Evolutionary conservation across 1,140 invertebrate genomes (phyloP), one percentile per base, ranked within the genome.

Genomic region (Pentalonia nigronervosa): DNA sequence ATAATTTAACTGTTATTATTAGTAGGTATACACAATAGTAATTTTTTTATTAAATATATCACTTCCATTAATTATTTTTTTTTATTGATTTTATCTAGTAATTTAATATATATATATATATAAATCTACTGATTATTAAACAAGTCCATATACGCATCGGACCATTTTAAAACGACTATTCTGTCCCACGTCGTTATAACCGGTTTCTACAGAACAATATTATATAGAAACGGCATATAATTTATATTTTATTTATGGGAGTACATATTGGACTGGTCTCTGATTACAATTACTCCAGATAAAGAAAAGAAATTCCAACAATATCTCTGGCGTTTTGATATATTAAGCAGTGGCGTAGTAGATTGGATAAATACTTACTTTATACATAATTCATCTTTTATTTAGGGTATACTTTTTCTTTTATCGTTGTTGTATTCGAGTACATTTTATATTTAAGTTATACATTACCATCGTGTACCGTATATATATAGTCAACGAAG

Each of bases 351-450:
- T 21, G 3, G 87, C 34, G 1, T 53, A 9, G n/a, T 53, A 36
- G 21, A 89, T 89, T 36, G 87, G 17, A 17, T 50, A 87, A 87
- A 47, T 17, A 50, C 48, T 53, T 48, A 87, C 11, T 87, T 25
- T 36, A 89, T 89, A 56, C 87, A 88, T 88, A 88, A 88, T 88
- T 88, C 87, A 88, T 88, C 4, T 88, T 88, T 53, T 17, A 88
- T 88, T 88, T 53, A 50, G n/a, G n/a, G n/a, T 88, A 11, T 88
- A 30, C 47, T 34, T 50, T 88, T 34, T 23, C 25, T 20, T 87
- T 45, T 87, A 47, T 87, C 23, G 23, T 87, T n/a, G 6, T 30
- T 45, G 47, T 17, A n/a, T 45, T 45, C 21, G 25, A 47, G 45
- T 23, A 88, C 17, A 25, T 34, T 84, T 8, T 84, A 84, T 25